Conservation (phyloP, 2,113 vertebrate genomes). For the Micronycteris hirsuta region DNA sequence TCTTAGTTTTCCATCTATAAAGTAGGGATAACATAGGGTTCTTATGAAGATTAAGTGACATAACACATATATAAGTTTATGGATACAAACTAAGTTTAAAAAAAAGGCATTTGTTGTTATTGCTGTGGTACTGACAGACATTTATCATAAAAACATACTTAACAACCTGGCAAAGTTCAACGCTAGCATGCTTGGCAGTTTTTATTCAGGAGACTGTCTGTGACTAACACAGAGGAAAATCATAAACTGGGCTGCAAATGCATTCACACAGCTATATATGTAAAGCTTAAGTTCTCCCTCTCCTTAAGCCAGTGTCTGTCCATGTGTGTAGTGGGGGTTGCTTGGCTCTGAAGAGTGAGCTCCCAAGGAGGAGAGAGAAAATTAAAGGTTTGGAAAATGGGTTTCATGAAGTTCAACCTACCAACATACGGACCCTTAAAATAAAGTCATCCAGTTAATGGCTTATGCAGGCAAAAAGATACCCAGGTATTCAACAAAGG, state of each 20-base stretch:
- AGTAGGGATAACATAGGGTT: not conserved
- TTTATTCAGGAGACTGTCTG: not conserved
- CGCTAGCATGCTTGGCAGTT: not conserved
- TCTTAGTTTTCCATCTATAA: not conserved
- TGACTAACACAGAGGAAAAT: not conserved
- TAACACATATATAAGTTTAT: not conserved
- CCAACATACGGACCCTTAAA: not conserved
- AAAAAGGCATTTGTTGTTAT: not conserved
- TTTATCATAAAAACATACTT: not conserved
- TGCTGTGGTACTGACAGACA: not conserved
- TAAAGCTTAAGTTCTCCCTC: not conserved
- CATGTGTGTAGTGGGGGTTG: not conserved
- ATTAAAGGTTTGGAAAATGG: constrained; percentile 1
- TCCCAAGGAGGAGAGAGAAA: not conserved
- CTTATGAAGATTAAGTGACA: not conserved
- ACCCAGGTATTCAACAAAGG: not conserved
- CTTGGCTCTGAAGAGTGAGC: not conserved
- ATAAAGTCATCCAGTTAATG: not conserved
- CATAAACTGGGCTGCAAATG: not conserved
- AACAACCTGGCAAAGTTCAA: not conserved
- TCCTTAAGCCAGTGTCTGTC: not conserved
- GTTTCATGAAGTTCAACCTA: not conserved
- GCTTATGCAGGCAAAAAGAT: not conserved
- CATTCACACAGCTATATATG: not conserved
- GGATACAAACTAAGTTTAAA: not conserved